Percentiles rank a stretch among this genome's conserved stretches.
phyloP scores from a whole-genome alignment of 2,888 invertebrate genomes.

The Ophion obscuratus region DNA sequence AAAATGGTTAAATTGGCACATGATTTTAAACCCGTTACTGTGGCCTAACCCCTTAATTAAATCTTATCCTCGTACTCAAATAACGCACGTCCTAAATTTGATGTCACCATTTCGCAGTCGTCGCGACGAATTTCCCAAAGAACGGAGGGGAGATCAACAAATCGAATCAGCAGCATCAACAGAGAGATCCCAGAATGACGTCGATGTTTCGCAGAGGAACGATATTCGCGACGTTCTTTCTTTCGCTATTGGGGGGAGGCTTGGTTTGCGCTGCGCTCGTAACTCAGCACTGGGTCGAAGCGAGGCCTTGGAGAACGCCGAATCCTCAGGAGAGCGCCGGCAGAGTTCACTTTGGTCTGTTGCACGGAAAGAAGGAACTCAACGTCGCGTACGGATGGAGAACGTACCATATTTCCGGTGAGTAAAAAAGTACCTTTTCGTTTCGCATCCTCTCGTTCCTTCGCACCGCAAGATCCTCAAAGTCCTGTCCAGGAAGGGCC shows the following conservation, averaged over 20 bases:
- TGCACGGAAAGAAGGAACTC: constrained; percentile 93
- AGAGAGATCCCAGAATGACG: constrained; percentile 80
- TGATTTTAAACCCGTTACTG: no score
- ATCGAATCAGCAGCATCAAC: constrained; percentile 51
- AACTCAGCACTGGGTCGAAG: constrained; percentile 93
- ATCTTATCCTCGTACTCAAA: background rate
- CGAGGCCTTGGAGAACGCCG: constrained; percentile 88
- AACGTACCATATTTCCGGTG: constrained; percentile 91
- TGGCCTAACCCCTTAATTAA: no score
- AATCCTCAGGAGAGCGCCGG: constrained; percentile 90
- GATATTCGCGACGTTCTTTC: constrained; percentile 93
- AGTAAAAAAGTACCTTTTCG: constrained; percentile 78
- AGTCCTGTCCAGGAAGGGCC: background rate
- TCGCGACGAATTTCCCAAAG: constrained; percentile 71
- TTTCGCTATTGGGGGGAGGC: constrained; percentile 91
- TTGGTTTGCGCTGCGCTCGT: constrained; percentile 92
- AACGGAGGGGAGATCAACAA: constrained; percentile 61
- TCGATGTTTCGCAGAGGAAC: constrained; percentile 90
- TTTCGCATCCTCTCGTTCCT: background rate
- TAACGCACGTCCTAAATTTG: background rate
- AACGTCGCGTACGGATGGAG: constrained; percentile 93
- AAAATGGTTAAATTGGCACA: no score
- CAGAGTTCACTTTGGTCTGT: constrained; percentile 92
- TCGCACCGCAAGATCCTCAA: background rate
- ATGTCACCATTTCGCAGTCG: constrained; percentile 51